Conservation (phyloP, 2,888 invertebrate species). For the Nemurella pictetii region DNA sequence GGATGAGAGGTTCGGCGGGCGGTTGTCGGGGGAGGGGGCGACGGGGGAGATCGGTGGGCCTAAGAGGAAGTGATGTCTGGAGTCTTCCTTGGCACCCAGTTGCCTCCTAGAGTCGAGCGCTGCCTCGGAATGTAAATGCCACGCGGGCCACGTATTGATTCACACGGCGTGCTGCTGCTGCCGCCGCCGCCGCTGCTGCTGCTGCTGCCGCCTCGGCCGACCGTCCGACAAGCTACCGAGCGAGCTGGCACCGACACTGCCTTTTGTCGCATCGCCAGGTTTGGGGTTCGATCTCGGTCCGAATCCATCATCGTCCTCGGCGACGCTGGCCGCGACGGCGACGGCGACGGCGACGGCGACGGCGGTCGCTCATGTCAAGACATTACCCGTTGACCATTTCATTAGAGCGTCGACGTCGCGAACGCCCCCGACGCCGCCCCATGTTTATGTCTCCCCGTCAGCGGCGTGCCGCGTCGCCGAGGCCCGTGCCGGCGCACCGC, state of each 20-base stretch:
- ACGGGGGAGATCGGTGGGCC: not conserved
- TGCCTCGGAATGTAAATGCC: slow-evolving; percentile 36
- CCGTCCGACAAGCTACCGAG: slow-evolving; percentile 5
- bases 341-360: not conserved
- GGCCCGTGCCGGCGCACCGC: not conserved
- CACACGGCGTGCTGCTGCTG: slow-evolving; percentile 17
- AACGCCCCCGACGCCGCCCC: not conserved
- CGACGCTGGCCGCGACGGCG: not conserved
- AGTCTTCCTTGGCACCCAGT: slow-evolving; percentile 32
- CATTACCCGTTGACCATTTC: not conserved
- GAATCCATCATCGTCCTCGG: slow-evolving; percentile 11
- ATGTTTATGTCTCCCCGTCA: not conserved
- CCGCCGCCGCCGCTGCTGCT: not conserved
- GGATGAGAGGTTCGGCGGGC: not conserved
- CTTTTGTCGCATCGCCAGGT: slow-evolving; percentile 27
- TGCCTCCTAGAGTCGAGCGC: not conserved
- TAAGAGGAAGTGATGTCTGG: slow-evolving; percentile 10
- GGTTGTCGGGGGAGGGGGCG: not conserved
- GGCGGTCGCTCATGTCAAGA: not conserved
- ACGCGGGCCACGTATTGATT: slow-evolving; percentile 36
- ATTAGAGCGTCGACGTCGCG: not conserved
- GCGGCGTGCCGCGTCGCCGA: not conserved
- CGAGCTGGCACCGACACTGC: slow-evolving; percentile 32
- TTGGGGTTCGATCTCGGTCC: not conserved
- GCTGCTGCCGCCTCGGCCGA: not conserved